A percentile compares a stretch with the other conserved stretches of the same genome.
Conservation (phyloP, 2,113 vertebrate species). For the Aspidoscelis tigris region DNA sequence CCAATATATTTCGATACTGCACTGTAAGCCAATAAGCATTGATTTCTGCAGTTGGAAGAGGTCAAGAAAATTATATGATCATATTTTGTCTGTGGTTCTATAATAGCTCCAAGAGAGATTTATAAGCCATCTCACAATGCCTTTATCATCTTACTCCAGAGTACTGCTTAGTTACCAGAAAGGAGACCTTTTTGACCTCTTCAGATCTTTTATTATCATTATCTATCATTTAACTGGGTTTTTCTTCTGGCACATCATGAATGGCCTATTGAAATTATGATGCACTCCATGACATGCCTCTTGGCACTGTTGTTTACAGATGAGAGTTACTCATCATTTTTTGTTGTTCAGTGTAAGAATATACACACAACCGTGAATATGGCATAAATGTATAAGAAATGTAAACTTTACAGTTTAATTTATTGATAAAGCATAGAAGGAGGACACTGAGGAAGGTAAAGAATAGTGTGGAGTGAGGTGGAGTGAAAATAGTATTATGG, state of each 20-base stretch:
- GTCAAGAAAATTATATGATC: not conserved
- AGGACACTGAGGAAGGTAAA: not conserved
- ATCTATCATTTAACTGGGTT: not conserved
- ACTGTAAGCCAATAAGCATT: not conserved
- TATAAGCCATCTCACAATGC: not conserved
- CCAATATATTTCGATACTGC: not conserved
- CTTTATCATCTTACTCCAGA: not conserved
- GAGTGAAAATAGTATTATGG: too few species aligned
- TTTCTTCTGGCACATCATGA: not conserved
- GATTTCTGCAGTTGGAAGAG: not conserved
- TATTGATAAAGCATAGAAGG: too few species aligned
- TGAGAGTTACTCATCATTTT: not conserved
- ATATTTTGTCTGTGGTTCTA: not conserved
- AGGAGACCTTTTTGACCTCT: not conserved
- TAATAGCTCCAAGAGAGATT: fast-evolving
- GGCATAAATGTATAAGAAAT: too few species aligned
- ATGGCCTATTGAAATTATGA: not conserved
- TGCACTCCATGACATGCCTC: not conserved
- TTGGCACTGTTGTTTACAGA: not conserved
- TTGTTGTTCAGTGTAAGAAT: too few species aligned
- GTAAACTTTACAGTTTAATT: too few species aligned
- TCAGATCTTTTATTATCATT: not conserved
- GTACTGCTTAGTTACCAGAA: not conserved
- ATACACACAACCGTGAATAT: too few species aligned
- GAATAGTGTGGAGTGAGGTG: too few species aligned